A percentile compares a stretch with the other conserved stretches of the same genome.
Evolutionary conservation across 2,797 vertebrate genomes (phyloP).

Genomic region (Peromyscus attwateri): DNA sequence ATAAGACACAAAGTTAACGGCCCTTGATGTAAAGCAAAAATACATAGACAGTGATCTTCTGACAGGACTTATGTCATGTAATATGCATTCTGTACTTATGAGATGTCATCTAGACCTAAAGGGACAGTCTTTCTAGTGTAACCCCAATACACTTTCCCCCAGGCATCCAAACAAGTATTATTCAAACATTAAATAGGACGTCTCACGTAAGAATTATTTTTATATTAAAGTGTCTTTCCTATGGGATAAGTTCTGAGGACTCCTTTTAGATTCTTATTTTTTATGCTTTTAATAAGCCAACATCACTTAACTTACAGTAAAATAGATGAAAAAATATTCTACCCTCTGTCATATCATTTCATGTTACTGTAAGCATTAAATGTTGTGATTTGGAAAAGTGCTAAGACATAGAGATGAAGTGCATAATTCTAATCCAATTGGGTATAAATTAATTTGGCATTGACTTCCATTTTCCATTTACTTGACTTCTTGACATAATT

Average conservation of each 20-base stretch:
- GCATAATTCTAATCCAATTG: conserved; percentile 53
- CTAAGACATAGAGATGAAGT: conserved; percentile 27
- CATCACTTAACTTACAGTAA: background rate
- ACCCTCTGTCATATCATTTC: background rate
- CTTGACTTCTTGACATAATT: conserved; percentile 85
- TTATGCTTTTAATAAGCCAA: conserved; percentile 46
- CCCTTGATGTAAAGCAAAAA: background rate
- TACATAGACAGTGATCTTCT: background rate
- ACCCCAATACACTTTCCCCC: background rate
- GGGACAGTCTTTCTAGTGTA: background rate
- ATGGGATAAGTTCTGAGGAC: background rate
- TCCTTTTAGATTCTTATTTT: conserved; percentile 49
- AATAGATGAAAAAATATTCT: conserved; percentile 8
- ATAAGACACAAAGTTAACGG: background rate
- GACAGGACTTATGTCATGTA: background rate
- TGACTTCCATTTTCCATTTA: conserved; percentile 81
- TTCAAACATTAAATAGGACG: conserved; percentile 4
- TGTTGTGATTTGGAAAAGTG: conserved; percentile 45
- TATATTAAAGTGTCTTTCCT: background rate
- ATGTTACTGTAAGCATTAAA: background rate
- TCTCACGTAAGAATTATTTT: conserved; percentile 28
- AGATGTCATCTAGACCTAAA: background rate
- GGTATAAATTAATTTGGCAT: conserved; percentile 78
- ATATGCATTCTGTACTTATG: background rate
- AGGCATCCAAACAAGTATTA: background rate